Percentiles rank a stretch among this genome's conserved stretches.
These are phyloP conservation scores for Prunella strophiata DNA, from an alignment of 2,797 vertebrate genomes.

Conservation along the genomic window DNA sequence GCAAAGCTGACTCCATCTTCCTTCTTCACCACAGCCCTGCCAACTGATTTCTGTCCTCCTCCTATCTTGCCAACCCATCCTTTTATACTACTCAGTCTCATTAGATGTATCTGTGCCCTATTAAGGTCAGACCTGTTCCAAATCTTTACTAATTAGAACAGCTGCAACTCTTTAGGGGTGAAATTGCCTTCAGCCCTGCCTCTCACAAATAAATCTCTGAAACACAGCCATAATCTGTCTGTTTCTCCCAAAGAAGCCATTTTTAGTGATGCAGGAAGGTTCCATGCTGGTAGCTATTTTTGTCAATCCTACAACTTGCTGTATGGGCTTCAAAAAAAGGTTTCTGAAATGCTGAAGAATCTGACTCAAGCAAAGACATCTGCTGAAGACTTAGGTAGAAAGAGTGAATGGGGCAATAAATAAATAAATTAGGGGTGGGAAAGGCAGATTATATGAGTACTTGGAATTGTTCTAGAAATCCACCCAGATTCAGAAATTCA, in stretches of 20 bases:
- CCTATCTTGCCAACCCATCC: too few relatives aligned
- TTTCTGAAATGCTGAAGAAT: not conserved
- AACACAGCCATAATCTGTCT: not conserved
- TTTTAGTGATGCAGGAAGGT: not conserved
- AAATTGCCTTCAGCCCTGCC: too few relatives aligned
- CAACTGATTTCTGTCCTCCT: too few relatives aligned
- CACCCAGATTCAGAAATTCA: not conserved
- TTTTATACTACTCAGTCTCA: too few relatives aligned
- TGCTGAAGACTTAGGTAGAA: not conserved
- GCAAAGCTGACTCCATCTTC: too few relatives aligned
- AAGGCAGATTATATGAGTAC: not conserved
- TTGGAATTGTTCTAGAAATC: not conserved
- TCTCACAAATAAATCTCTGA: not conserved
- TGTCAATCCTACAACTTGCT: not conserved
- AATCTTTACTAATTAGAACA: too few relatives aligned
- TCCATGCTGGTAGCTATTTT: not conserved
- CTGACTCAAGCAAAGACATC: not conserved
- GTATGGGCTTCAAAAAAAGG: not conserved
- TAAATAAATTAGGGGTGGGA: not conserved
- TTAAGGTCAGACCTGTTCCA: too few relatives aligned
- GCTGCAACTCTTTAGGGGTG: too few relatives aligned
- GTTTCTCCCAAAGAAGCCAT: not conserved
- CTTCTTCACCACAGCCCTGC: too few relatives aligned
- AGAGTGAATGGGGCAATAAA: not conserved
- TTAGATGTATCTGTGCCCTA: too few relatives aligned